Percentiles rank a stretch among this genome's conserved stretches.
phyloP scores from a whole-genome alignment of 2,113 vertebrate species.

The Sterna hirundo region DNA sequence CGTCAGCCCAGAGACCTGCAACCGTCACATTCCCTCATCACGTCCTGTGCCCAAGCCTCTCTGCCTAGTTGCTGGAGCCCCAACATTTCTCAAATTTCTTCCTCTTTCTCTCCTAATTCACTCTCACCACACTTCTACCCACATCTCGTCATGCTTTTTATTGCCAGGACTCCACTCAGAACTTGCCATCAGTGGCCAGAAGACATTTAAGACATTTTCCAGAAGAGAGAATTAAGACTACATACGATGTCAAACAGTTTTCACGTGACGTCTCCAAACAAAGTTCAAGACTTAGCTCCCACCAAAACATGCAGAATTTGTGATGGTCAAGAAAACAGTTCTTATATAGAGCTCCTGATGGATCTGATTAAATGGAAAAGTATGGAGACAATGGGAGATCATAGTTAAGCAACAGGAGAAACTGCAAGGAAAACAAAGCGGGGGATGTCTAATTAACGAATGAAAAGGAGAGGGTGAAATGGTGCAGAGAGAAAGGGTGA shows the following conservation, averaged over 20 bases:
- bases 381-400: conserved; percentile 1
- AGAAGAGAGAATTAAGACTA: conserved; percentile 14
- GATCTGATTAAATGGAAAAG: conserved; percentile 2
- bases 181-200: neutral
- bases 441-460: neutral
- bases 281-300: conserved; percentile 27
- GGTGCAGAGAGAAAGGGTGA: neutral
- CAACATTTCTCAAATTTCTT: neutral
- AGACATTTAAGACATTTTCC: conserved; percentile 1
- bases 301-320: conserved; percentile 4
- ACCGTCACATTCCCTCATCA: neutral
- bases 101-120: neutral
- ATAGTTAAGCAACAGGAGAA: neutral
- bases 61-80: neutral
- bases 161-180: neutral
- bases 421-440: neutral
- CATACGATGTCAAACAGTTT: neutral
- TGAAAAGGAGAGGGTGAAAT: neutral
- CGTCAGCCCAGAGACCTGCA: neutral
- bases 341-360: conserved; percentile 2
- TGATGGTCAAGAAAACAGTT: conserved; percentile 4
- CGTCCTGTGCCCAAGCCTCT: neutral
- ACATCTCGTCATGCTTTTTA: neutral
- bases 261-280: neutral
- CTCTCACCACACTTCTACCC: neutral